Evolutionary conservation across 2,797 vertebrate genomes (phyloP).

Genomic region (Manis crassicaudata): DNA sequence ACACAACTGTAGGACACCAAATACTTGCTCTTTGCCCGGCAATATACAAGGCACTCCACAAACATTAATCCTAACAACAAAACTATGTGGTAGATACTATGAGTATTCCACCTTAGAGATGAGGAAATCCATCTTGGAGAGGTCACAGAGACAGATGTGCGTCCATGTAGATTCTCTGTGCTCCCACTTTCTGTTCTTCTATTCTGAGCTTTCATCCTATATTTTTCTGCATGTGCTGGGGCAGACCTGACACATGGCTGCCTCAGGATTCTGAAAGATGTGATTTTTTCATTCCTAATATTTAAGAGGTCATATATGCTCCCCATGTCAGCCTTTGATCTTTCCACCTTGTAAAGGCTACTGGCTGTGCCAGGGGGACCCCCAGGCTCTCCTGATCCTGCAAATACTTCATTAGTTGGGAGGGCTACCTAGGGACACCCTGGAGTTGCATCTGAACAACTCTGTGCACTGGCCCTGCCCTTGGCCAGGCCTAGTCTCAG

Average conservation of each 20-base stretch:
- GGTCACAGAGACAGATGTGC: accelerated
- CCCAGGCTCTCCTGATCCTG: neutral
- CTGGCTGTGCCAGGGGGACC: neutral
- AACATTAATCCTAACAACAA: neutral
- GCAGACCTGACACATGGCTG: neutral
- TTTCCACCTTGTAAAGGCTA: neutral
- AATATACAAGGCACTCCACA: neutral
- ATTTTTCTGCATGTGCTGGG: neutral
- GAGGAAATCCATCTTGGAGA: neutral
- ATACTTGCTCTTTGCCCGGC: neutral
- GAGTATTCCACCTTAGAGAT: neutral
- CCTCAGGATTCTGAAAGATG: neutral
- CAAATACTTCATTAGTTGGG: neutral
- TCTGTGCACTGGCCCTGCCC: too few species aligned
- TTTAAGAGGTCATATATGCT: neutral
- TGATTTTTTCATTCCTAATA: neutral
- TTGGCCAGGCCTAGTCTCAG: neutral
- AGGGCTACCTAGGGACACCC: neutral
- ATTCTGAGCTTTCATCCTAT: accelerated
- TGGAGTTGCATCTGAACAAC: neutral
- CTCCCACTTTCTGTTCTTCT: neutral
- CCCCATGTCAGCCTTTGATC: neutral
- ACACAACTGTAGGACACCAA: neutral
- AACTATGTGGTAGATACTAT: neutral
- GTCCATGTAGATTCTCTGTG: too few species aligned